phyloP scores from a whole-genome alignment of 2,113 vertebrate species.

The Tauraco erythrolophus region DNA sequence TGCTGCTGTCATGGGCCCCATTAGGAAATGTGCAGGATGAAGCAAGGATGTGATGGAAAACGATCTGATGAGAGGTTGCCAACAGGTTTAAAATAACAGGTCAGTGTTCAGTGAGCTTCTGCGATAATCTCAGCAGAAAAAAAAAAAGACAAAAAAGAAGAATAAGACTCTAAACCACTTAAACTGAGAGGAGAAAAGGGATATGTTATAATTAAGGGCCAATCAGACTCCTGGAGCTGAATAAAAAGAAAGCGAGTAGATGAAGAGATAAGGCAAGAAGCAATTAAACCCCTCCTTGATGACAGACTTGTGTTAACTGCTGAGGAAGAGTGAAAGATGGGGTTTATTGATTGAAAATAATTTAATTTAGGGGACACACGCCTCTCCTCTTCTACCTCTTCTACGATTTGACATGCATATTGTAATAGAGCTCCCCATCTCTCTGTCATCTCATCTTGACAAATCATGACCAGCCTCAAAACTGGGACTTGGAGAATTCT shows the following conservation, averaged over 20 bases:
- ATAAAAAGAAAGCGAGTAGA: neutral
- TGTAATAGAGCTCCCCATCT: neutral
- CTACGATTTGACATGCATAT: too few species aligned
- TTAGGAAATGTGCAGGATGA: neutral
- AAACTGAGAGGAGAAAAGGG: neutral
- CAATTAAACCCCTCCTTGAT: neutral
- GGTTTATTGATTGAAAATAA: neutral
- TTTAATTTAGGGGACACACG: neutral
- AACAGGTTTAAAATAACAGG: neutral
- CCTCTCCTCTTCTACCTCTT: neutral
- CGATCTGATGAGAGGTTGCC: neutral
- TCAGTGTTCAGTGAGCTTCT: neutral
- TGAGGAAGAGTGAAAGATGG: neutral
- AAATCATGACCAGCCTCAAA: neutral
- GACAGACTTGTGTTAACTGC: neutral
- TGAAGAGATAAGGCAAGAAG: neutral
- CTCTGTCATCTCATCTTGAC: neutral
- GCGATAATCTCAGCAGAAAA: neutral
- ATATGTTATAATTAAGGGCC: constrained; percentile 22
- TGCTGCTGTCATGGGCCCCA: neutral
- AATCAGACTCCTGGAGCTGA: neutral
- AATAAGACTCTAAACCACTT: neutral
- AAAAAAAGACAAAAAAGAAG: neutral
- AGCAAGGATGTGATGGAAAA: neutral
- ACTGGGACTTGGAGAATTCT: neutral